Base-by-base conservation (phyloP, 2,113 vertebrate species). In the Deroptyus accipitrinus region DNA sequence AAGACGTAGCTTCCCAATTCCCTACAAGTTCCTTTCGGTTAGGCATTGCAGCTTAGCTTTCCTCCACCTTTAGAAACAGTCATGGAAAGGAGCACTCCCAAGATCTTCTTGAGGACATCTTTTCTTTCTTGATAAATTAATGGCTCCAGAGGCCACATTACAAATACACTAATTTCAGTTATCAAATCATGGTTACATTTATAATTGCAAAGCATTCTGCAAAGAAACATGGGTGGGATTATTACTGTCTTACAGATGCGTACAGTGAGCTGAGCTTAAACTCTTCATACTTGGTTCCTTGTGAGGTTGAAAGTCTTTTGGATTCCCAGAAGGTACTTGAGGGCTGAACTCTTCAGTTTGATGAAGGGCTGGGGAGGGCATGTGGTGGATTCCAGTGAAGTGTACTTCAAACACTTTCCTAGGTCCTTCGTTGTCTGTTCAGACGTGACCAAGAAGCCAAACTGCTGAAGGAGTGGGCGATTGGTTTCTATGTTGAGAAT, bases 371-470 rank as follows among this genome's bases (percentile, higher is more conserved):
- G 30, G 11, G 37, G 19, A n/a, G 9, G 4, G 4, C 2, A 0
- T 1, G 20, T n/a, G 48, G 24, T 33, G 22, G 46, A 31, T 61
- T 54, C 27, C 55, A 33, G 39, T 3, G 2, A 64, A 31, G 24
- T 48, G 48, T 59, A 51, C 51, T 28, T 61, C 76, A 64, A 1
- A 20, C 11, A 0, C 61, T 42, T 46, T 20, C 74, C 35, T 8
- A 6, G 24, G 41, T 42, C 68, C 28, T 37, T 52, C 1, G 22
- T 11, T 9, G 51, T n/a, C 35, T 0, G 1, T 62, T 57, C 12
- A 8, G 64, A 46, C 33, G 52, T 19, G 69, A 17, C 28, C 6
- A 42, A n/a, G 69, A 37, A 57, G 63, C 37, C 66, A 39, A 59
- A 1, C 23, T 37, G 20, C 35, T 6, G 2, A 27, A 67, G 28